Conservation (phyloP, 2,888 invertebrate genomes). For the Pandemis heparana region DNA sequence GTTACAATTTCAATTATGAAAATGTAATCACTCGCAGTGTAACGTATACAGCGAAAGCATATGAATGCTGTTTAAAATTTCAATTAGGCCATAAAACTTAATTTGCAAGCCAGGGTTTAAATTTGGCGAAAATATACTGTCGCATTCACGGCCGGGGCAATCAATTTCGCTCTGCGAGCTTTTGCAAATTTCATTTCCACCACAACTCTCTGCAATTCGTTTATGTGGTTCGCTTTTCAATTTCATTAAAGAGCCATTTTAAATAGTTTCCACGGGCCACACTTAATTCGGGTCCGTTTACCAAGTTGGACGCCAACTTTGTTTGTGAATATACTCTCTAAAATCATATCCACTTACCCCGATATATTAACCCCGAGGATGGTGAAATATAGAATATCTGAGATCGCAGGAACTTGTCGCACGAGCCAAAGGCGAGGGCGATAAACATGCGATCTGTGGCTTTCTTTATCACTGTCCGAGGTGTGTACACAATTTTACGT, state of each 20-base stretch:
- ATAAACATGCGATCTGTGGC: no score
- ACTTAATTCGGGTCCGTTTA: conserved; percentile 31
- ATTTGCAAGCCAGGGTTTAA: conserved; percentile 28
- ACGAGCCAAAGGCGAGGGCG: no score
- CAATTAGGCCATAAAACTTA: conserved; percentile 37
- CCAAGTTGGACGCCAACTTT: conserved; percentile 30
- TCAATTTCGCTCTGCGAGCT: conserved; percentile 41
- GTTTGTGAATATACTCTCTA: conserved; percentile 1
- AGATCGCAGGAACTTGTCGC: no score
- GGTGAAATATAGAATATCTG: no score
- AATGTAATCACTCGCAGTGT: conserved; percentile 25
- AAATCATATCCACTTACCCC: conserved; percentile 1
- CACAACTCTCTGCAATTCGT: conserved; percentile 40
- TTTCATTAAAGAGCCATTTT: conserved; percentile 42
- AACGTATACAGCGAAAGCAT: conserved; percentile 11
- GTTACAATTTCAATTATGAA: conserved; percentile 15
- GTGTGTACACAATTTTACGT: no score
- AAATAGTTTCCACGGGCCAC: conserved; percentile 32
- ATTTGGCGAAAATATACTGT: conserved; percentile 41
- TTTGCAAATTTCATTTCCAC: conserved; percentile 44
- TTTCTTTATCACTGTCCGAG: no score
- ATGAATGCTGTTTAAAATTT: conserved; percentile 37
- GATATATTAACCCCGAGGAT: no score
- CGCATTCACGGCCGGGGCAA: conserved; percentile 37
- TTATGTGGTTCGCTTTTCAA: conserved; percentile 41